phyloP scores from a whole-genome alignment of 2,888 invertebrate genomes.

The Adineta ricciae region DNA sequence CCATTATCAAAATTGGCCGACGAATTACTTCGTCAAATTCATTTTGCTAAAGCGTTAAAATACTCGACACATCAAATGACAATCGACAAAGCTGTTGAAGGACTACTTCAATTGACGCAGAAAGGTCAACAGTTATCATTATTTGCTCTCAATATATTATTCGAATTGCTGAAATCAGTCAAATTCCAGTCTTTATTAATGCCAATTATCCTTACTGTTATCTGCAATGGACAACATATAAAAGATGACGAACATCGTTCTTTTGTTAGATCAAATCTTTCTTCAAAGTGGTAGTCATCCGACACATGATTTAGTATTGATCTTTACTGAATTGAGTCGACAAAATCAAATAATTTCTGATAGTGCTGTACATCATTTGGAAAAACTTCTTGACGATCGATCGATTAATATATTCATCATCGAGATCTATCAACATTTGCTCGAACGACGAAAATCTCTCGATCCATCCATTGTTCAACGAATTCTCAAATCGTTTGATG shows the following conservation, averaged over 20 bases:
- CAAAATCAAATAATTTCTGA: neutral
- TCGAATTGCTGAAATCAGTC: neutral
- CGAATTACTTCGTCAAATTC: neutral
- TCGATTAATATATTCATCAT: neutral
- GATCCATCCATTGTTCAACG: neutral
- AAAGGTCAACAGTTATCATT: neutral
- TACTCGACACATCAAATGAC: neutral
- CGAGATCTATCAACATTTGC: neutral
- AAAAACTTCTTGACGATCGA: neutral
- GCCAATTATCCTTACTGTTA: neutral
- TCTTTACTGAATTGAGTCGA: neutral
- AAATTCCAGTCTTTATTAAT: neutral
- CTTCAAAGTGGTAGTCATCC: neutral
- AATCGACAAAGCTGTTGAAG: neutral
- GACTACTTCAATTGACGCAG: neutral
- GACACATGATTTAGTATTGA: neutral
- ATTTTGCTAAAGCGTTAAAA: neutral
- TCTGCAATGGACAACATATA: neutral
- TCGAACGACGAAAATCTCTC: neutral
- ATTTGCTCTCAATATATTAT: neutral
- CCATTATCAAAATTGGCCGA: neutral
- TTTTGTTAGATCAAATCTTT: neutral
- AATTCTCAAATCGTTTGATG: neutral
- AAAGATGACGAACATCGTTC: too few relatives aligned
- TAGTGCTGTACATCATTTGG: neutral